These are phyloP conservation scores for Mirza zaza DNA, from an alignment of 2,113 vertebrate species.

Conservation along the genomic window DNA sequence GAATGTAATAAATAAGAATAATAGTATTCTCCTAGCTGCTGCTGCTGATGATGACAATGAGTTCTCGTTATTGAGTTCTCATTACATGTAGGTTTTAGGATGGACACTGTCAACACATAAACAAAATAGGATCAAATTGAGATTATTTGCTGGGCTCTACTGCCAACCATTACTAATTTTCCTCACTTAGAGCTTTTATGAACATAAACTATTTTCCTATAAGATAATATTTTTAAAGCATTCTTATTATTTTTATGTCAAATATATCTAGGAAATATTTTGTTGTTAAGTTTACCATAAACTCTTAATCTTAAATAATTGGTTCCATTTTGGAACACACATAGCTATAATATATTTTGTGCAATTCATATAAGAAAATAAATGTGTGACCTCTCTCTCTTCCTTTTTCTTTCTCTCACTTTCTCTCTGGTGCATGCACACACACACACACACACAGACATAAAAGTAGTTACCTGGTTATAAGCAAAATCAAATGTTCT, in stretches of 20 bases:
- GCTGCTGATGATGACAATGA: accelerated
- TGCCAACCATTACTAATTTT: not conserved
- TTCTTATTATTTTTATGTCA: not conserved
- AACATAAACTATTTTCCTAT: not conserved
- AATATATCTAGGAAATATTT: not conserved
- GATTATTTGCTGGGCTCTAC: not conserved
- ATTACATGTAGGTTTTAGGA: not conserved
- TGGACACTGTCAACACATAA: not conserved
- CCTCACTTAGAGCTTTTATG: not conserved
- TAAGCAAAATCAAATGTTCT: not conserved
- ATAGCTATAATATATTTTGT: not conserved
- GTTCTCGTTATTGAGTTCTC: not conserved
- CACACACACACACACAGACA: not conserved
- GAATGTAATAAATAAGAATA: not conserved
- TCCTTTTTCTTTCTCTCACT: not conserved
- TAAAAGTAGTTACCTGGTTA: not conserved
- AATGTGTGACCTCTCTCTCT: not conserved
- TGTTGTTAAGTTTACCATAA: not conserved
- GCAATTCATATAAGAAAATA: not conserved
- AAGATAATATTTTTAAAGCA: not conserved
- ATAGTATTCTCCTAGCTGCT: not conserved
- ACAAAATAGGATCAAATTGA: not conserved
- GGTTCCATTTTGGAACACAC: not conserved
- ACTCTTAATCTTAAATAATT: not conserved
- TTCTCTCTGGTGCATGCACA: not conserved